Base-by-base conservation (phyloP, 2,113 vertebrate species). In the Lamprotornis superbus region DNA sequence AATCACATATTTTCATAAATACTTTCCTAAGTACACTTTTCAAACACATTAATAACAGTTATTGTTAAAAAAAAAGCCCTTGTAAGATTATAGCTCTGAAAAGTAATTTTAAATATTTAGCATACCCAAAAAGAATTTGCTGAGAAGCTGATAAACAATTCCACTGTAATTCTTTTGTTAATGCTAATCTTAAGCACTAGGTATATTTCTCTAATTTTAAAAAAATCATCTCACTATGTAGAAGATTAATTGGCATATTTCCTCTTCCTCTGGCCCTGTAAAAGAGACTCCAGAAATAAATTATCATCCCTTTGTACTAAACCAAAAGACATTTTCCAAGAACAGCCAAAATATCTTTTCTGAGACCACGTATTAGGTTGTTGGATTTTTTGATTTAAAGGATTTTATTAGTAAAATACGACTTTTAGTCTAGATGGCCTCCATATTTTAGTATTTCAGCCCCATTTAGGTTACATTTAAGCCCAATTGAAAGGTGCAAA, bases 301-400 rank as follows among this genome's bases (percentile, higher is more conserved):
- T 40, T 78, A 55, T 47, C 14, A 61, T 31, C 3, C 13, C 70
- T 76, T 46, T 49, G 28, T 65, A 77, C 28, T 30, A 83, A 83
- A 70, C 1, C 7, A 61, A 71, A 74, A 37, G 2, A 42, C 0
- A 0, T 57, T 76, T 9, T 50, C 8, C 11, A 67, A 33, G 50
- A 93, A 78, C 4, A 71, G 47, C 4, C 16, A 63, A 6, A 22
- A 3, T 39, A 42, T 61, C 15, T 64, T 83, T 77, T 57, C 30
- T 37, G 28, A 83, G 42, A 74, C 4, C 33, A 50, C 8, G 21
- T 22, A 21, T 39, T 59, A 27, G 18, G 35, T 12, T 59, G 4
- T 24, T 39, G 14, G 23, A 59, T 33, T 87, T 92, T 65, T 67
- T 82, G 9, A 42, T 4, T 55, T 37, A 47, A 79, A 69, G 9